Conservation (phyloP, 2,888 invertebrate genomes). For the Metellina segmentata region DNA sequence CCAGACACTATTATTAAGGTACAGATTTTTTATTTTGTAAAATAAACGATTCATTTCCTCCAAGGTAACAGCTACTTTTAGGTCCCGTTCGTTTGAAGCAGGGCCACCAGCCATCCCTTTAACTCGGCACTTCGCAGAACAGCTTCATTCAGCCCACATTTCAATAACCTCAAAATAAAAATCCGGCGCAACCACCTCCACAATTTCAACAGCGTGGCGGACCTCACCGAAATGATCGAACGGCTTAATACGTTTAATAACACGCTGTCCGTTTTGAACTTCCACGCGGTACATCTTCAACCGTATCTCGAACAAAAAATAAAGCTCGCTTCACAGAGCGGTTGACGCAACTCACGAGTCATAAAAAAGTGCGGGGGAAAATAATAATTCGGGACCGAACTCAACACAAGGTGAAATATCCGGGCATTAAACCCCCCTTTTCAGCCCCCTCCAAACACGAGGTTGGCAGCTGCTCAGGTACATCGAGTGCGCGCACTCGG, state of each 20-base stretch:
- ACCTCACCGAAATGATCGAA: neutral
- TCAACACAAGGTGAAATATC: slow-evolving; percentile 43
- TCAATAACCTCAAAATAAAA: neutral
- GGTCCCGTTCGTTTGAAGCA: too few species aligned
- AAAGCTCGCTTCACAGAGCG: too few species aligned
- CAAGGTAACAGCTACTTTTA: too few species aligned
- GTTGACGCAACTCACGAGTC: neutral
- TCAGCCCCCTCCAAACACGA: neutral
- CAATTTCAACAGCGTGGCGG: neutral
- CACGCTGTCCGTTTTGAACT: neutral
- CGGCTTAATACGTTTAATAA: neutral
- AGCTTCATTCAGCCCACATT: neutral
- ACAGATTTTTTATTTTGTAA: too few species aligned
- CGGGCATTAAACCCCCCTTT: neutral
- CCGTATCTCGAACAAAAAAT: too few species aligned
- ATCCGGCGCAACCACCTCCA: neutral
- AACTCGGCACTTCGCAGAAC: neutral
- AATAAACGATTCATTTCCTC: too few species aligned
- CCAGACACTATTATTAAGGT: too few species aligned
- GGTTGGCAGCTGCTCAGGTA: slow-evolving; percentile 40
- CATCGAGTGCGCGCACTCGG: neutral
- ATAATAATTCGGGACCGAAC: neutral
- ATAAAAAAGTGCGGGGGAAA: neutral
- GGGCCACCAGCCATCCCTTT: too few species aligned
- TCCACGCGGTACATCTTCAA: too few species aligned